Base-by-base conservation (phyloP, 1,140 invertebrate genomes). In the Diorhabda elongata region DNA sequence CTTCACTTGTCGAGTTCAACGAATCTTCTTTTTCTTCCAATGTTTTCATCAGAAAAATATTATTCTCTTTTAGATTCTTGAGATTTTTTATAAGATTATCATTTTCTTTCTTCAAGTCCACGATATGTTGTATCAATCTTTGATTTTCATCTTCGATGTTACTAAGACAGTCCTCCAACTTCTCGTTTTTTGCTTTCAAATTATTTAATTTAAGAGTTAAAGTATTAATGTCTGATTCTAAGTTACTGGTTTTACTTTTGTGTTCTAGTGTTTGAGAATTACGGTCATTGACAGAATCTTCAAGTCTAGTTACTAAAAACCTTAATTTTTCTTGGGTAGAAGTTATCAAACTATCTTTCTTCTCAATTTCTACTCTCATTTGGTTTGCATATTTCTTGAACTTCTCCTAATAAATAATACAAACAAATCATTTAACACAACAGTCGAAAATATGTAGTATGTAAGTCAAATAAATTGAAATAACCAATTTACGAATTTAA, bases 311-410 rank as follows among this genome's bases (percentile, higher is more conserved):
- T 71, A 80, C 71, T 5, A 81, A 72, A 5, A 69, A 68, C n/a
- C 73, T 74, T 6, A 82, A 68, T 69, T 79, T 75, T 69, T 77
- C 73, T 72, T 80, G 77, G 2, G 78, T 77, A 26, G 68, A 63
- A 9, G 57, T 61, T 58, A 81, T 76, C 9, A 80, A 9, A 3
- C 61, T 63, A 42, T 76, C 72, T 71, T 81, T 82, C 47, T 76
- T 72, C 62, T 78, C 76, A 8, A 82, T 47, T 68, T 81, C 76
- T 5, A 56, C 61, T 59, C 77, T 72, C 67, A 81, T 70, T 8
- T 71, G 70, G 9, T 61, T 68, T 9, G 81, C 44, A 9, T 70
- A 73, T 56, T 73, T 57, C 66, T 74, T 76, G 69, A 79, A 75
- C 66, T 73, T 71, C 43, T 77, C 74, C 78, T 80, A 67, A 44